Base-by-base conservation (phyloP, 2,888 invertebrate genomes). In the Idaea biselata region DNA sequence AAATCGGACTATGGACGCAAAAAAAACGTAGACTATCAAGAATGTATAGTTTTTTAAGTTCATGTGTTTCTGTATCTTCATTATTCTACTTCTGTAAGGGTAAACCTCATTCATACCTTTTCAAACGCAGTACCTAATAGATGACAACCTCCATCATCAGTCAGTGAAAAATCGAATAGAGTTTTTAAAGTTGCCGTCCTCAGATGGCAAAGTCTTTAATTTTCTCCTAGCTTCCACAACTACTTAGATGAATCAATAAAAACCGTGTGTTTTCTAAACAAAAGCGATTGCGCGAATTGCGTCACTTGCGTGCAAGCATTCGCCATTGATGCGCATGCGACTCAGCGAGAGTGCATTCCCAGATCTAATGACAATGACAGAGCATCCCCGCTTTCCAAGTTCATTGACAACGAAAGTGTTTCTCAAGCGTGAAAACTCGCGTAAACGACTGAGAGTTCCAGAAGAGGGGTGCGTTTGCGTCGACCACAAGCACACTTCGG, bases 331-430 rank as follows among this genome's bases (percentile, higher is more conserved):
- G 78, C 73, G 79, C 81, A 79, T 79, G 84, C 77, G 74, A 80
- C 73, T 73, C 80, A 85, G 90, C 87, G 91, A 91, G 91, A 92
- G 91, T 86, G 91, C 89, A 91, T 91, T 91, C 91, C 81, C 86
- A 86, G 86, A 84, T 86, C 83, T 84, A 84, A 84, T 83, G 88
- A 90, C 90, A 91, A 89, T 88, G 88, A 88, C 86, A 82, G 88
- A 83, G 81, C 87, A 88, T 86, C 89, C 84, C 87, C 87, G 90
- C 91, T 92, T 91, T 91, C 89, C 88, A 91, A 91, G 91, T 91
- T 92, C 91, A 91, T 86, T 91, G 91, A 88, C 91, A 91, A 91
- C 81, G 91, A 92, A 90, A 92, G 91, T 91, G 84, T 82, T 80
- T 84, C 79, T 83, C 83, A 82, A 86, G 87, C 88, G 89, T 91